Percentiles rank a stretch among this genome's conserved stretches.
Conservation (phyloP, 37 sponge, comb jelly and placozoan species). For the Diacarnus erythraeanus region DNA sequence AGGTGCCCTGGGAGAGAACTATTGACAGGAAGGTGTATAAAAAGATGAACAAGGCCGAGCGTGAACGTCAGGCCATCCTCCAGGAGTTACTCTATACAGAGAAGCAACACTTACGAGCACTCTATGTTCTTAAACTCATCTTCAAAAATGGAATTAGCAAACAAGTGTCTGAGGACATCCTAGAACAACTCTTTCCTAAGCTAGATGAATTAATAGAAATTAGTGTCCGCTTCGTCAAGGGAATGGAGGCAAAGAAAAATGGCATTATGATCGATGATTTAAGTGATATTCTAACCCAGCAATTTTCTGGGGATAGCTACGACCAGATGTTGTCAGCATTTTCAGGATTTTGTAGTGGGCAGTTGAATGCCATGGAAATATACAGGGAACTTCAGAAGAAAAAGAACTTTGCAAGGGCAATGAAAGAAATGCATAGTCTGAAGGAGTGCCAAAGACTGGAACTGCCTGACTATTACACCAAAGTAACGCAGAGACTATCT, state of each 20-base stretch:
- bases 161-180: constrained; percentile 23
- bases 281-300: constrained; percentile 54
- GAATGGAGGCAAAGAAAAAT: constrained; percentile 30
- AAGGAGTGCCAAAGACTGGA: constrained; percentile 63
- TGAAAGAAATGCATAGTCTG: constrained; percentile 47
- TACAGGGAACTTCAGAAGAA: constrained; percentile 74
- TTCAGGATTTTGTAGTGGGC: constrained; percentile 55
- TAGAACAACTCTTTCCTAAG: constrained; percentile 59
- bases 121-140: constrained; percentile 57
- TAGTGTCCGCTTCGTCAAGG: constrained; percentile 39
- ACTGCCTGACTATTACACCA: constrained; percentile 67
- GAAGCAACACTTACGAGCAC: constrained; percentile 38
- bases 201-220: constrained; percentile 58
- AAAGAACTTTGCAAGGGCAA: constrained; percentile 53
- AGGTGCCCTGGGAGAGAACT: constrained; percentile 55
- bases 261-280: constrained; percentile 39
- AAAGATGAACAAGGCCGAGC: constrained; percentile 58
- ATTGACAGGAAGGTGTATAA: constrained; percentile 33
- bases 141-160: constrained; percentile 37
- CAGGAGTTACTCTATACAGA: constrained; percentile 71
- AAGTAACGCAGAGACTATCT: constrained; percentile 53
- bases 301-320: constrained; percentile 47
- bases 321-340: constrained; percentile 47
- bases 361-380: constrained; percentile 50
- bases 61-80: constrained; percentile 67